A percentile compares a stretch with the other conserved stretches of the same genome.
These are phyloP conservation scores for Apolygus lucorum DNA, from an alignment of 1,140 invertebrate genomes.

Conservation along the genomic window DNA sequence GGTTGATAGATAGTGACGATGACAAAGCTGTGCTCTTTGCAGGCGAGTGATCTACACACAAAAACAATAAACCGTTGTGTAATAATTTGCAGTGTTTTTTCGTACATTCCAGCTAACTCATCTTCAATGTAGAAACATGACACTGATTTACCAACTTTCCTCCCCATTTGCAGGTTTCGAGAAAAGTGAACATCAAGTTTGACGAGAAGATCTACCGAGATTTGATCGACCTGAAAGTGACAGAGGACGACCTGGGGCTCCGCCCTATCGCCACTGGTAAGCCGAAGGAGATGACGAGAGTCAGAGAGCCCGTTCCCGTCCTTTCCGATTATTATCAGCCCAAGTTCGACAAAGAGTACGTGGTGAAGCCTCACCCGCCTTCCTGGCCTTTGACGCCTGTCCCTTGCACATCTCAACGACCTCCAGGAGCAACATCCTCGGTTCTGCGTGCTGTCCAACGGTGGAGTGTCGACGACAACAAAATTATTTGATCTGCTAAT, in stretches of 20 bases:
- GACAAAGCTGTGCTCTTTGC: too few relatives aligned
- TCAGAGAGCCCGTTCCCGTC: constrained; percentile 18
- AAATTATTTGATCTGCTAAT: too few relatives aligned
- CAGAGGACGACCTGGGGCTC: constrained; percentile 19
- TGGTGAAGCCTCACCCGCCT: constrained; percentile 16
- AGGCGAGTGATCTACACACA: too few relatives aligned
- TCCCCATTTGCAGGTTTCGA: constrained; percentile 6
- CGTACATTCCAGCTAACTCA: too few relatives aligned
- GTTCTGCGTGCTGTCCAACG: not conserved
- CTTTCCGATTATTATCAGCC: constrained; percentile 24
- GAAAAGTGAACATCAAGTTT: constrained; percentile 27
- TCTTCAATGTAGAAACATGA: too few relatives aligned
- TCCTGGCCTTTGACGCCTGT: too few relatives aligned
- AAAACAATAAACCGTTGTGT: too few relatives aligned
- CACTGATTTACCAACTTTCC: too few relatives aligned
- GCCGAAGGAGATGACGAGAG: constrained; percentile 13
- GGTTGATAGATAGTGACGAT: too few relatives aligned
- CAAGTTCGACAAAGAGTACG: constrained; percentile 22
- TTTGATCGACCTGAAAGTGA: constrained; percentile 16
- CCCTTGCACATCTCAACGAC: too few relatives aligned
- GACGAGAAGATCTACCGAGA: constrained; percentile 23
- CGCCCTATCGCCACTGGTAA: not conserved
- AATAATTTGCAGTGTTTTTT: too few relatives aligned
- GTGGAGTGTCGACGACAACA: not conserved
- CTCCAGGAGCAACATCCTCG: too few relatives aligned